A percentile compares a stretch with the other conserved stretches of the same genome.
These are phyloP conservation scores for Pomphorhynchus laevis DNA, from an alignment of 1,140 invertebrate species.

Conservation along the genomic window DNA sequence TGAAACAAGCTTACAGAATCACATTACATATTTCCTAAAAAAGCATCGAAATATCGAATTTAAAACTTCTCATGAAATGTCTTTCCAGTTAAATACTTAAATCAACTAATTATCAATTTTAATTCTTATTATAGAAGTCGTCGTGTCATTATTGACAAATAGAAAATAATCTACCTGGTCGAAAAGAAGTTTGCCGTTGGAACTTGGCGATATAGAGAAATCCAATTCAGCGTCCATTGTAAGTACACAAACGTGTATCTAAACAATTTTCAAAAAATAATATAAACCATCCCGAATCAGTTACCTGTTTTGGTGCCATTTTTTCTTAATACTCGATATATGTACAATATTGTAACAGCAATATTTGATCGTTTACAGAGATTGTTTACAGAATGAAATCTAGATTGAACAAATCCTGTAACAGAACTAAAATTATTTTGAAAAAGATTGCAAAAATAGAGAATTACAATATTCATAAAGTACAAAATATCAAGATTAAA, in stretches of 20 bases:
- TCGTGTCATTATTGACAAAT: neutral
- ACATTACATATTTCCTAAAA: too few species aligned
- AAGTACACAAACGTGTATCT: constrained; percentile 63
- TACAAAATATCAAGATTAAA: too few species aligned
- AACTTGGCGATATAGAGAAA: constrained; percentile 96
- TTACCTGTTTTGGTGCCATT: neutral
- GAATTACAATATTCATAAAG: neutral
- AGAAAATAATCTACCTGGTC: constrained; percentile 34
- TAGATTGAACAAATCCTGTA: neutral
- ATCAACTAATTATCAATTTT: too few species aligned
- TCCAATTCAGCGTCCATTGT: constrained; percentile 99
- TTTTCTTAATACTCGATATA: neutral
- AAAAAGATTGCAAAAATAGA: neutral
- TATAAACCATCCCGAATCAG: neutral
- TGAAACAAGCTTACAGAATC: too few species aligned
- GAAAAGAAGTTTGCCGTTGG: constrained; percentile 93
- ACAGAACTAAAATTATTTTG: neutral
- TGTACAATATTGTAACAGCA: neutral
- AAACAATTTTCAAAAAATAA: constrained; percentile 10
- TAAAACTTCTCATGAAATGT: too few species aligned
- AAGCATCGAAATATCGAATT: too few species aligned
- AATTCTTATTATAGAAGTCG: too few species aligned
- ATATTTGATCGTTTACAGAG: neutral
- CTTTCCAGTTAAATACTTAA: too few species aligned
- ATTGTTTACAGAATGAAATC: neutral